Evolutionary conservation across 1,140 invertebrate species (phyloP), one percentile per base, ranked within the genome.

Genomic region (Myzus persicae): DNA sequence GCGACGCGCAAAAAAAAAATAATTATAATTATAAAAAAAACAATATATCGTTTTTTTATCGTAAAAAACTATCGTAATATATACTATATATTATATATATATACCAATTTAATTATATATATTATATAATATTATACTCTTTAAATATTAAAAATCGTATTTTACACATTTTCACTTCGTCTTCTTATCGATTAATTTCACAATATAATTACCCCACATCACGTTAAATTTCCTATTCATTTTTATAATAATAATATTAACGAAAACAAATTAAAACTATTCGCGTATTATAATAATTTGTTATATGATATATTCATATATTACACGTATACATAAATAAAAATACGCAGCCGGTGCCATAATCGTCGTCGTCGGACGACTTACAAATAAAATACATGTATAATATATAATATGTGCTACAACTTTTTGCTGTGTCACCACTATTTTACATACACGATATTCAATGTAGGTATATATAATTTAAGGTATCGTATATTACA

Each of bases 231-330:
- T 88, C 44, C 87, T 88, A 88, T 88, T 88, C 87, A 36, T 36
- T 31, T 51, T 88, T 46, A 87, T 84, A 89, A 89, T 51, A 51
- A 89, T 89, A 40, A 54, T 54, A 20, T 54, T 89, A 89, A 89
- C 48, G 46, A 89, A 89, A 48, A 89, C 46, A 89, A 46, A 48
- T 89, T 89, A 89, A 89, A 89, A 89, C 88, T 89, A 89, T 54
- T 40, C 36, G 46, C n/a, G 46, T 89, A 51, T 22, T 36, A 9
- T 46, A 36, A 51, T 88, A 89, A 24, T 11, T 5, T 26, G 42
- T 40, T 31, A 31, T 51, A 89, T 88, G 48, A 89, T 89, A 89
- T 38, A 44, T 51, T 48, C 31, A 89, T 38, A 51, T 89, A 89
- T 51, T 89, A 89, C n/a, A 89, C 48, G 22, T 54, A 54, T 54